These are phyloP conservation scores for Lagocephalus sceleratus DNA, from an alignment of 2,797 vertebrate genomes.

Conservation along the genomic window DNA sequence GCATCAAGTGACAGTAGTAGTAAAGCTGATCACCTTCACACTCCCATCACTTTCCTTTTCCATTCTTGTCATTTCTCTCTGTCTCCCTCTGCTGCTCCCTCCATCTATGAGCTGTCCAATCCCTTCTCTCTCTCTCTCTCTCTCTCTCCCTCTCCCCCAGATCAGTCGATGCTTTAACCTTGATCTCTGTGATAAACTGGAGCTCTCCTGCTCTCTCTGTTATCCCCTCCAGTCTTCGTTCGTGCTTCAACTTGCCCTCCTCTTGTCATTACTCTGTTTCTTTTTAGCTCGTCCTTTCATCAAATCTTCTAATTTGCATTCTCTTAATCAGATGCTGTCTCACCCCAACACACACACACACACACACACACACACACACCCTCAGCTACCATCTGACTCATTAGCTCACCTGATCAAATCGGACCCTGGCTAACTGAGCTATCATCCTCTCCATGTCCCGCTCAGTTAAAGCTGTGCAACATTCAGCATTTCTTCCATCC, in stretches of 20 bases:
- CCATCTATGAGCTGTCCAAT: slow-evolving; percentile 17
- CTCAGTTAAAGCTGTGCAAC: slow-evolving; percentile 55
- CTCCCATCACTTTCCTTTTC: slow-evolving; percentile 21
- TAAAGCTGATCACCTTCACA: slow-evolving; percentile 32
- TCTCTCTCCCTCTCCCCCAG: slow-evolving; percentile 47
- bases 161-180: slow-evolving; percentile 65
- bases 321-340: slow-evolving; percentile 72
- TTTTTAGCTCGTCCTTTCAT: slow-evolving; percentile 64
- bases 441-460: slow-evolving; percentile 44
- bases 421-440: slow-evolving; percentile 50
- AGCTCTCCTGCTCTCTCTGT: slow-evolving; percentile 39
- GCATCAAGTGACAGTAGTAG: too few species aligned
- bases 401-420: slow-evolving; percentile 52
- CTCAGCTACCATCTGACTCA: slow-evolving; percentile 44
- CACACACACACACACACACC: not conserved
- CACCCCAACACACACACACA: slow-evolving; percentile 28
- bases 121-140: slow-evolving; percentile 19
- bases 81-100: slow-evolving; percentile 34
- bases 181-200: slow-evolving; percentile 66
- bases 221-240: slow-evolving; percentile 59
- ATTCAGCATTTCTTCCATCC: slow-evolving; percentile 44
- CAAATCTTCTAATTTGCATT: slow-evolving; percentile 69
- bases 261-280: slow-evolving; percentile 46
- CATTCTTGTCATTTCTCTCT: slow-evolving; percentile 33
- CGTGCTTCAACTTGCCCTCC: slow-evolving; percentile 32